Conservation (phyloP, 2,113 vertebrate genomes). For the Hippocampus comes region DNA sequence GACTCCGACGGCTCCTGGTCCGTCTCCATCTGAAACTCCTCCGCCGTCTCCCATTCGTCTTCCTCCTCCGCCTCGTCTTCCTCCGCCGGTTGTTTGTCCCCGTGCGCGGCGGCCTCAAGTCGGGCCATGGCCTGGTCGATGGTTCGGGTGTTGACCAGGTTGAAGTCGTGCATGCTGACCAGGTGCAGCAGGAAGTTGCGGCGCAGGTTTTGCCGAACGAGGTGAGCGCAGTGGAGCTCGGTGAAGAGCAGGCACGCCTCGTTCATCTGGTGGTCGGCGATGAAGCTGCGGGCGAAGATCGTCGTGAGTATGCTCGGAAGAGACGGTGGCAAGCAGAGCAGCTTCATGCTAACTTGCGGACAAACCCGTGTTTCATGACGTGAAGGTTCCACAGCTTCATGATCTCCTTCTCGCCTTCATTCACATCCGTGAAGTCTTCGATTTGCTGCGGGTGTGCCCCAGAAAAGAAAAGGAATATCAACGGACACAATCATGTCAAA, state of each 20-base stretch:
- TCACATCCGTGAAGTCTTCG: constrained; percentile 96
- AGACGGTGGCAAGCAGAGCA: no score
- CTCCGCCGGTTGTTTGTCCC: constrained; percentile 18
- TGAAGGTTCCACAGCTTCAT: constrained; percentile 98
- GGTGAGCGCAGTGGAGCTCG: constrained; percentile 81
- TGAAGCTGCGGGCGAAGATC: constrained; percentile 78
- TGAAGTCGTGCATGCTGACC: constrained; percentile 99
- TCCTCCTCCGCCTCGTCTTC: constrained; percentile 30
- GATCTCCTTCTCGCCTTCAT: constrained; percentile 97
- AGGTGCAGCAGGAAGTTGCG: constrained; percentile 96
- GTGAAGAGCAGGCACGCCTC: constrained; percentile 92
- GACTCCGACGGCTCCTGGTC: constrained; percentile 22
- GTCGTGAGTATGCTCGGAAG: neutral
- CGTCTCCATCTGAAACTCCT: constrained; percentile 56
- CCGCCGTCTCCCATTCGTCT: constrained; percentile 62
- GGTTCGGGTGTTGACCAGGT: constrained; percentile 87
- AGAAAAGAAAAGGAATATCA: neutral
- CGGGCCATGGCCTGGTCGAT: constrained; percentile 89
- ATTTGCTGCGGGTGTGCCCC: constrained; percentile 81
- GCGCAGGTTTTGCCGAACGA: constrained; percentile 84
- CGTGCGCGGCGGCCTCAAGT: constrained; percentile 51
- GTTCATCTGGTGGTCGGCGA: constrained; percentile 99
- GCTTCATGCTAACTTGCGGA: neutral
- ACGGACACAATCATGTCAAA: no score
- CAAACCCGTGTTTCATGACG: constrained; percentile 94